These are phyloP conservation scores for Pygmarrhopalites habei DNA, from an alignment of 1,140 invertebrate genomes.

Conservation along the genomic window DNA sequence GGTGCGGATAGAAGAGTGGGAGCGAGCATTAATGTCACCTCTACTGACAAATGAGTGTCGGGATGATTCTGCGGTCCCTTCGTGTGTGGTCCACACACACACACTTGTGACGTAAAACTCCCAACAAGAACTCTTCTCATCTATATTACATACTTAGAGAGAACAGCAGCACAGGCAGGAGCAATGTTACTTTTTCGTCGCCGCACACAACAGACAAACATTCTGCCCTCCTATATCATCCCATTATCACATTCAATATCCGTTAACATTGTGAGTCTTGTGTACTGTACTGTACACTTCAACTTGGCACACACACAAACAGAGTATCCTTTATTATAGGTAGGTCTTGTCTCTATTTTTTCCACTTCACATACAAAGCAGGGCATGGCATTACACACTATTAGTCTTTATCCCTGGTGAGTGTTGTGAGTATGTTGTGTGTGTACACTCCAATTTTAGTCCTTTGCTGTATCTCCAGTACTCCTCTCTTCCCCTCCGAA, in stretches of 20 bases:
- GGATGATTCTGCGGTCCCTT: slow-evolving; percentile 32
- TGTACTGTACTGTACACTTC: background rate
- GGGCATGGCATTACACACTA: too few relatives aligned
- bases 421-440: too few relatives aligned
- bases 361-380: too few relatives aligned
- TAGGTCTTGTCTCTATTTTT: too few relatives aligned
- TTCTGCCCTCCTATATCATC: background rate
- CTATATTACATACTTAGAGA: background rate
- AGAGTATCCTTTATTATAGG: too few relatives aligned
- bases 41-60: slow-evolving; percentile 37
- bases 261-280: background rate
- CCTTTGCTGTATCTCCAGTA: too few relatives aligned
- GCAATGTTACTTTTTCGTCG: background rate
- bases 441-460: too few relatives aligned
- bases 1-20: slow-evolving; percentile 24
- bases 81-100: slow-evolving; percentile 36
- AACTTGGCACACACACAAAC: too few relatives aligned
- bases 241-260: slow-evolving; percentile 8
- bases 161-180: background rate
- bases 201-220: background rate
- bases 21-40: slow-evolving; percentile 34
- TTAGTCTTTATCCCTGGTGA: too few relatives aligned
- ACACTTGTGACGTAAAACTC: background rate
- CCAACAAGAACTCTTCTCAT: background rate
- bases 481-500: too few relatives aligned